These are phyloP conservation scores for Cochlearius cochlearius DNA, from an alignment of 2,113 vertebrate species.

Conservation along the genomic window DNA sequence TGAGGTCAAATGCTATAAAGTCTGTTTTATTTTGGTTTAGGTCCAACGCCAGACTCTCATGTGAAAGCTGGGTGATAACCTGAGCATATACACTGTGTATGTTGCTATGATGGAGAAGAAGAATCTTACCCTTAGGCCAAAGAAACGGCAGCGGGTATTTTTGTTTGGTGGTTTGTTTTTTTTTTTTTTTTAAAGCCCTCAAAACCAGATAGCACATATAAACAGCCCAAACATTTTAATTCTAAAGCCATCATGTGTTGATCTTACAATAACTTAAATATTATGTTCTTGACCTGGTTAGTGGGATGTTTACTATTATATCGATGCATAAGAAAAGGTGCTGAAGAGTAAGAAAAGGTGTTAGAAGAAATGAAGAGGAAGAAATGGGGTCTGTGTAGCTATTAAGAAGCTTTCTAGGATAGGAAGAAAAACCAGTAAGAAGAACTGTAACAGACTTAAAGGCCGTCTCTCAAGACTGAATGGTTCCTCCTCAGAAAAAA, in stretches of 20 bases:
- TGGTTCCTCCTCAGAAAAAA: not conserved
- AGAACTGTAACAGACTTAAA: not conserved
- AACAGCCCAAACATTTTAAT: not conserved
- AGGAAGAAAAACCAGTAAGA: not conserved
- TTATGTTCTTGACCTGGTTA: not conserved
- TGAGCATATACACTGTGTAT: not conserved
- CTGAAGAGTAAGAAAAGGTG: not conserved
- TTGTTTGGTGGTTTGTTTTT: no score
- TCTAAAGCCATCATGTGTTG: not conserved
- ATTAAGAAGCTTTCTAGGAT: not conserved
- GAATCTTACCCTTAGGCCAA: not conserved
- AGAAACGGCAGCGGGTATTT: not conserved
- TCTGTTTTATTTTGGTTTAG: not conserved
- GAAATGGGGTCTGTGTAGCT: not conserved
- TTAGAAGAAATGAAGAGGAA: not conserved
- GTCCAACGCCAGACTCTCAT: not conserved
- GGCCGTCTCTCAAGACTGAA: not conserved
- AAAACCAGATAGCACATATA: not conserved
- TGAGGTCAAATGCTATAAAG: not conserved
- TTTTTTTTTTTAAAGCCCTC: not conserved
- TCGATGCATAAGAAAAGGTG: not conserved
- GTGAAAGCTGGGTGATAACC: not conserved
- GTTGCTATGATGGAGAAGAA: not conserved
- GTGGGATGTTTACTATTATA: not conserved
- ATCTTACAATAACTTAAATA: not conserved